Evolutionary conservation across 2,888 invertebrate species (phyloP), one percentile per base, ranked within the genome.

Genomic region (Drosophila quinaria): DNA sequence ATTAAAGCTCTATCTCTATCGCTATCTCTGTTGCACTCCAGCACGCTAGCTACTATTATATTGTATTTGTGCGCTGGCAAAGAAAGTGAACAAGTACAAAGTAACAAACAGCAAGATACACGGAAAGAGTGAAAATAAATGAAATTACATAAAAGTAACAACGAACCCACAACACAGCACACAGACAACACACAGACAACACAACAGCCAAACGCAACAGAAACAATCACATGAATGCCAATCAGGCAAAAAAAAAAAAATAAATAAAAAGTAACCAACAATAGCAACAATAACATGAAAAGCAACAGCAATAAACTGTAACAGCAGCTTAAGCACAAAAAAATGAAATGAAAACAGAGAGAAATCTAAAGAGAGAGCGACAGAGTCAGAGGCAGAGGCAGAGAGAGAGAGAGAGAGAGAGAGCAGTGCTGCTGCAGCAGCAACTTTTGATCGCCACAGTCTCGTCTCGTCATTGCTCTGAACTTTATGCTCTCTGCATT

Each of bases 141-240:
- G 73, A 78, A 89, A 83, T 90, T 90, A 90, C 81, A 90, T 90
- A 90, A 90, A 90, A 88, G 80, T 84, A 88, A 90, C 90, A 90
- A 89, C 90, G 90, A 90, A 90, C 90, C 80, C 74, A 51, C 64
- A 62, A 65, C n/a, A 59, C 39, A 13, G 51, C 25, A 51, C 41
- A 39, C 41, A 46, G 11, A 47, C 29, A 8, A 8, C 22, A 47
- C 37, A 33, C 22, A 15, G 11, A 58, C 17, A 46, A 46, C 33
- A 46, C 22, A 50, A 25, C 46, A 35, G 17, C 37, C 13, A 50
- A 31, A 49, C 31, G 41, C 44, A 62, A 44, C 41, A 58, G 56
- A 46, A 51, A 66, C 75, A 78, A 77, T 63, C 73, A 61, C 84
- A 81, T 79, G 87, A 84, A 87, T 79, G 79, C 84, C 87, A 87